Conservation (phyloP, 2,888 invertebrate genomes). For the Steinernema hermaphroditum region DNA sequence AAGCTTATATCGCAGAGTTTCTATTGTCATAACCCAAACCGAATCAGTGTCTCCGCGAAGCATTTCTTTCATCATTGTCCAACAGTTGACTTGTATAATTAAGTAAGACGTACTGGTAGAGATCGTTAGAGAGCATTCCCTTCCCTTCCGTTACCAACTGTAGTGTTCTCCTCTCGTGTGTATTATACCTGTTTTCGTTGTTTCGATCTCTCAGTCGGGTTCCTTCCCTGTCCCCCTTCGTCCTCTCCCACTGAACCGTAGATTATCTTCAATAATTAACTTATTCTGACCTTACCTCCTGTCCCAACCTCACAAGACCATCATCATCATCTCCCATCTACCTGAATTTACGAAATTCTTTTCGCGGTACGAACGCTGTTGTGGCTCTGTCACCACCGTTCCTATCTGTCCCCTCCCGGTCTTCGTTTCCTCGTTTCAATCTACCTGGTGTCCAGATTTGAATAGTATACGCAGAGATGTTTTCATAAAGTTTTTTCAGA, state of each 20-base stretch:
- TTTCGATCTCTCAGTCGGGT: conserved; percentile 26
- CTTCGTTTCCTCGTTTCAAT: no score
- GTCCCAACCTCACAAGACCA: conserved; percentile 6
- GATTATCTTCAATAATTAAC: neutral
- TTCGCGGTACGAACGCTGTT: neutral
- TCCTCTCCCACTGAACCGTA: neutral
- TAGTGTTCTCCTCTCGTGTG: neutral
- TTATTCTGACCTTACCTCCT: conserved; percentile 13
- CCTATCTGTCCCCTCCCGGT: no score
- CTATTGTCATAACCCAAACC: neutral
- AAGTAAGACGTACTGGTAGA: conserved; percentile 1
- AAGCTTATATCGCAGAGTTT: neutral
- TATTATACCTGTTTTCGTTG: neutral
- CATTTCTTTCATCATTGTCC: neutral
- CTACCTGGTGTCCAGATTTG: no score
- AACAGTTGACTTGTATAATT: neutral
- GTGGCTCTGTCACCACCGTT: neutral
- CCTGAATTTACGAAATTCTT: neutral
- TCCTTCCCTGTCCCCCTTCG: neutral
- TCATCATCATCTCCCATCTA: neutral
- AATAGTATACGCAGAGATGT: conserved; percentile 6
- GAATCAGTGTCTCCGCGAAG: conserved; percentile 22
- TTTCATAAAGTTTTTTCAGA: conserved; percentile 15
- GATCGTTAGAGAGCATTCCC: conserved; percentile 28
- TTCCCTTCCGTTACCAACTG: neutral